Evolutionary conservation across 2,888 invertebrate genomes (phyloP), one percentile per base, ranked within the genome.

Genomic region (Plagodis pulveraria): DNA sequence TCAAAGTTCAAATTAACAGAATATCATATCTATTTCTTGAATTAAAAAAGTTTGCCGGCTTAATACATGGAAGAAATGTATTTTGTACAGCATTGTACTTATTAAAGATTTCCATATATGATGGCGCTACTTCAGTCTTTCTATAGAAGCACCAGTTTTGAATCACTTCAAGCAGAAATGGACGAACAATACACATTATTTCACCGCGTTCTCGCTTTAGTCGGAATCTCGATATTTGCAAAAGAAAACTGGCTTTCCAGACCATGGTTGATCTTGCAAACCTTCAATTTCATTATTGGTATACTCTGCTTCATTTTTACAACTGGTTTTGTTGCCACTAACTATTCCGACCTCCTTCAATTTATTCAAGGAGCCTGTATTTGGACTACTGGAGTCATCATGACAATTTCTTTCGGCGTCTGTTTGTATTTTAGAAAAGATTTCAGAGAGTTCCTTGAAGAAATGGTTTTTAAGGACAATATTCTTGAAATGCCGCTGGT

Each of bases 341-440:
- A 81, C 48, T 64, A 60, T 1, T 74, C 78, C 0, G 72, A 92
- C 55, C 63, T 86, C 0, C 62, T 80, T 0, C 51, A 84, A 0
- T 86, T 84, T 49, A 89, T 91, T n/a, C 81, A 90, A 74, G 87
- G 87, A 0, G 85, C 87, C n/a, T 87, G 88, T 57, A 81, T 91
- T 42, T 92, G 91, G 90, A 81, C 84, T 0, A 91, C 91, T 0
- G 89, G 87, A 2, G 74, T 88, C 0, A 87, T 90, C 2, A 86
- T 89, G 85, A 84, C 84, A 0, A 85, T 89, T 7, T 82, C 87
- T 0, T 67, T 90, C 5, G 79, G 77, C 0, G 70, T 91, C 1
- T 90, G 87, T 32, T 65, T 90, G 12, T 34, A 81, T 53, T 91
- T 85, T 59, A 76, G 86, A 33, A 73, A 72, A 0, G 66, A 87